phyloP scores from a whole-genome alignment of 2,113 vertebrate species.

The Mus pahari region DNA sequence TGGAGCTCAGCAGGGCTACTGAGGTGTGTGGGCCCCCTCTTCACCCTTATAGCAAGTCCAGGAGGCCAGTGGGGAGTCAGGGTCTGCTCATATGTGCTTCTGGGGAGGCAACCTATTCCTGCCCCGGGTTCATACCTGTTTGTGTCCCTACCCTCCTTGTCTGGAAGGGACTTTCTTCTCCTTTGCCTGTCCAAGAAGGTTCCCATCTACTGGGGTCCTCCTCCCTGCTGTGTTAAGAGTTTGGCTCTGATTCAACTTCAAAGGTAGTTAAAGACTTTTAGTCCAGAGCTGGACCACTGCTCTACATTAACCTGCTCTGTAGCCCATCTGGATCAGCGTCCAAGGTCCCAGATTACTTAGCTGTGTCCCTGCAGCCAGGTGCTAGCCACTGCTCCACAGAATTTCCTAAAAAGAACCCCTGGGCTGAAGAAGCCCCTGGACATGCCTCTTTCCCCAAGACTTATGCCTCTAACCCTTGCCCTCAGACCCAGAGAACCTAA shows the following conservation, averaged over 20 bases:
- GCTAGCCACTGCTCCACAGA: background rate
- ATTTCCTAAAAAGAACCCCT: slow-evolving; percentile 38
- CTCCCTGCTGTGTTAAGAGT: background rate
- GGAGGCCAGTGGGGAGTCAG: background rate
- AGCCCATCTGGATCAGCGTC: background rate
- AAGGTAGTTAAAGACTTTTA: background rate
- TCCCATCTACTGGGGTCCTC: background rate
- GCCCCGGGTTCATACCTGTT: background rate
- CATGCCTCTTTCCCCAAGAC: slow-evolving; percentile 11
- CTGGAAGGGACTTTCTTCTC: background rate
- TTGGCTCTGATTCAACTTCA: background rate
- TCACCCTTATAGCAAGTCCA: background rate
- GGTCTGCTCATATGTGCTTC: background rate
- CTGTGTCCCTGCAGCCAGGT: background rate
- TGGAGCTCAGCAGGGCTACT: background rate
- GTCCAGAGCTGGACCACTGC: background rate
- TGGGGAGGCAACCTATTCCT: background rate
- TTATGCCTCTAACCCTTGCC: slow-evolving; percentile 47
- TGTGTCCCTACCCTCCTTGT: background rate
- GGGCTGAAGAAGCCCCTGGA: slow-evolving; percentile 25
- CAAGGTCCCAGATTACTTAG: background rate
- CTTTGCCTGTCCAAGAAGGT: background rate
- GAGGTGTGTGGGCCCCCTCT: background rate
- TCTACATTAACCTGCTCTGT: background rate
- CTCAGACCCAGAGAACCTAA: slow-evolving; percentile 49